Evolutionary conservation across 2,797 vertebrate species (phyloP).

Genomic region (Semaprochilodus insignis): DNA sequence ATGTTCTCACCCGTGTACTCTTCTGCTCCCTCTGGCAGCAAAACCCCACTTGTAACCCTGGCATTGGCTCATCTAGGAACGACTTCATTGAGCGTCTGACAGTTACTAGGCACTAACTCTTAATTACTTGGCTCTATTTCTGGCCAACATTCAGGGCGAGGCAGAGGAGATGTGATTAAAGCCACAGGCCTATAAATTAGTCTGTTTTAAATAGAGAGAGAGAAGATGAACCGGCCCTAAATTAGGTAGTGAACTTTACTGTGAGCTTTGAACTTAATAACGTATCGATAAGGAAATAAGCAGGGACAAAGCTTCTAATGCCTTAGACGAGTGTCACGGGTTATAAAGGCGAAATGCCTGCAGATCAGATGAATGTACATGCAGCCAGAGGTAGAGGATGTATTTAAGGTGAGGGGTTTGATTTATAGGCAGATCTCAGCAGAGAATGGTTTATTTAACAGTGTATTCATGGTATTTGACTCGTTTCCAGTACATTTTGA

Average conservation of each 20-base stretch:
- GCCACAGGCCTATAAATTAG: neutral
- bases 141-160: neutral
- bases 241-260: no score
- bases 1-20: neutral
- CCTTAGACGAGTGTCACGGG: no score
- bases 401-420: no score
- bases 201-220: neutral
- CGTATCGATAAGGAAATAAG: no score
- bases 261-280: no score
- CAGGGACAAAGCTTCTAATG: no score
- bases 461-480: neutral
- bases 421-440: no score
- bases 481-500: neutral
- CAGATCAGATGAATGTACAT: no score
- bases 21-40: neutral
- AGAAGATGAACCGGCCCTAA: no score
- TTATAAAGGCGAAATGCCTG: neutral
- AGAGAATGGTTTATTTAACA: neutral
- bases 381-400: no score
- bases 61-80: neutral
- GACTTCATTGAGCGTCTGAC: neutral
- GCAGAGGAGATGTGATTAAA: constrained; percentile 8
- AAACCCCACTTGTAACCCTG: neutral
- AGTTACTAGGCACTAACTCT: constrained; percentile 3
- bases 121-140: constrained; percentile 32